These are phyloP conservation scores for Albula glossodonta DNA, from an alignment of 2,113 vertebrate species.

Conservation along the genomic window DNA sequence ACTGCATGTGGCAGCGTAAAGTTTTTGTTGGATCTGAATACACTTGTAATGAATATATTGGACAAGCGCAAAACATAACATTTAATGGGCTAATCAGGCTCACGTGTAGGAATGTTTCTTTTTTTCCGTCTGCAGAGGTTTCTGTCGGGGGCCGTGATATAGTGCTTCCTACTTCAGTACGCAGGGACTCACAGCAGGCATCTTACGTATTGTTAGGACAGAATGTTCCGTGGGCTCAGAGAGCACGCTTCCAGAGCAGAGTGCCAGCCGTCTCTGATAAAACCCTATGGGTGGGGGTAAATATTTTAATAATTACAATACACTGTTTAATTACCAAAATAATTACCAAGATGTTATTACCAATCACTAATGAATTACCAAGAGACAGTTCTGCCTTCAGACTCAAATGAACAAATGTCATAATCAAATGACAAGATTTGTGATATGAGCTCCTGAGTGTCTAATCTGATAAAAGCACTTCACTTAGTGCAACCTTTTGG, in stretches of 20 bases:
- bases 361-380: too few relatives aligned
- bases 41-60: background rate
- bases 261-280: background rate
- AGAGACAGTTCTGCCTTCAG: too few relatives aligned
- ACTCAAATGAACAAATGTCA: too few relatives aligned
- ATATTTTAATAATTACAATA: background rate
- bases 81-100: background rate
- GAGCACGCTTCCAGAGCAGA: background rate
- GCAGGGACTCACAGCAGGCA: background rate
- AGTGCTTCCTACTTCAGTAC: background rate
- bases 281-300: background rate
- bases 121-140: background rate
- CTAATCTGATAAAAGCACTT: too few relatives aligned
- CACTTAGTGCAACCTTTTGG: too few relatives aligned
- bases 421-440: too few relatives aligned
- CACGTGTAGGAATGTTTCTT: background rate
- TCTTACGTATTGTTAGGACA: background rate
- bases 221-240: background rate
- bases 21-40: background rate
- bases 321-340: background rate
- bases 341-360: background rate
- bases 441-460: too few relatives aligned
- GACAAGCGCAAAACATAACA: too few relatives aligned
- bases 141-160: background rate
- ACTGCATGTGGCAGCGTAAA: background rate